Evolutionary conservation across 2,113 vertebrate genomes (phyloP).

Genomic region (Donacobius atricapilla): DNA sequence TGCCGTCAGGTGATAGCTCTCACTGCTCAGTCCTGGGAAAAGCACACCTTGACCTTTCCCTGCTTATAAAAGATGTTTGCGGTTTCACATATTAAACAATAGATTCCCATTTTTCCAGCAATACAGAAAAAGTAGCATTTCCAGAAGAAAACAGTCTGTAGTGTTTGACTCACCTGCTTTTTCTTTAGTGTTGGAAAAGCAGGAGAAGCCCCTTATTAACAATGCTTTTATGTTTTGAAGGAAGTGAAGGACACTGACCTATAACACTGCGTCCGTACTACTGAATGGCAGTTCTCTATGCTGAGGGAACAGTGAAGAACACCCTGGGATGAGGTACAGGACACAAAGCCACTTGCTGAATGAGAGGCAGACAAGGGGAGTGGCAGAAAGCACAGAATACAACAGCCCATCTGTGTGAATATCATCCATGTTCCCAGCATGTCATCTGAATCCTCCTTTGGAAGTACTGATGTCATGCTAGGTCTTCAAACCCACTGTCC

Average conservation of each 20-base stretch:
- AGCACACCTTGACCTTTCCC: neutral
- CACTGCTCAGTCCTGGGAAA: neutral
- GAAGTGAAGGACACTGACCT: neutral
- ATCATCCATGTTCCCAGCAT: accelerated
- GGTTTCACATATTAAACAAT: neutral
- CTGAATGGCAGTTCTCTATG: neutral
- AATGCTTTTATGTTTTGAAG: neutral
- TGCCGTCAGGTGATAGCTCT: neutral
- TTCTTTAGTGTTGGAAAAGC: neutral
- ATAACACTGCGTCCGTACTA: neutral
- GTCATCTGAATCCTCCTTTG: neutral
- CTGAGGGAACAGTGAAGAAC: neutral
- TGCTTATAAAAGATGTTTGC: neutral
- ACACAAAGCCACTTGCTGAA: neutral
- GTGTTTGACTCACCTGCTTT: neutral
- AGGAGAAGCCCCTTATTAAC: neutral
- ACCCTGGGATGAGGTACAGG: neutral
- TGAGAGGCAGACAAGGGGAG: accelerated
- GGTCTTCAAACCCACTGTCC: neutral
- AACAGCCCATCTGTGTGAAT: neutral
- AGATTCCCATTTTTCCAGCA: neutral
- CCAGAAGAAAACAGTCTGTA: neutral
- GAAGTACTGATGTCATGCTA: neutral
- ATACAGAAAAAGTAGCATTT: neutral
- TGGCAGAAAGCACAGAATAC: neutral